Percentiles rank a stretch among this genome's conserved stretches.
phyloP scores from a whole-genome alignment of 2,113 vertebrate species.

The Tachycineta bicolor region DNA sequence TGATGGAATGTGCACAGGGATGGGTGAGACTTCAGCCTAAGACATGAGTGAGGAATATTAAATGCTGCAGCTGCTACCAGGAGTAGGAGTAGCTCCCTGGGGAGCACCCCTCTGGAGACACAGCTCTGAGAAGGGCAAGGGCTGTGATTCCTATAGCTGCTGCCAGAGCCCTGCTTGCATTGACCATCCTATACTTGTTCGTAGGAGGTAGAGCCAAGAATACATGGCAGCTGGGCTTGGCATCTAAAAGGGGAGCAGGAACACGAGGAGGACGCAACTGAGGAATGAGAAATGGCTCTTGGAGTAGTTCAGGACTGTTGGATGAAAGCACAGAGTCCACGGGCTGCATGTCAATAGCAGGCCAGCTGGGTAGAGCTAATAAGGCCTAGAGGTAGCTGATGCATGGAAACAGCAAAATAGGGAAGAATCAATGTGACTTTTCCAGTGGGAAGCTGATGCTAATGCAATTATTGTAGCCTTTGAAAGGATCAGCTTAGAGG shows the following conservation, averaged over 20 bases:
- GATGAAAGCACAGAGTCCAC: neutral
- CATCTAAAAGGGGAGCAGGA: neutral
- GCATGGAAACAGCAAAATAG: neutral
- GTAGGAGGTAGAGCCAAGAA: neutral
- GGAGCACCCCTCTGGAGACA: neutral
- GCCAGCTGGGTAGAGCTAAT: neutral
- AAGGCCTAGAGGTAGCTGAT: neutral
- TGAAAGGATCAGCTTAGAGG: neutral
- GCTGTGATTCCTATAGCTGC: neutral
- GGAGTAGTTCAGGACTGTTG: neutral
- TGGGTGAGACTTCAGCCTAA: neutral
- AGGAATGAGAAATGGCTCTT: neutral
- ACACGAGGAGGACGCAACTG: neutral
- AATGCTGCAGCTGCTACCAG: neutral
- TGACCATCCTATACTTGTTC: accelerated
- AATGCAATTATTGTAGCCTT: neutral
- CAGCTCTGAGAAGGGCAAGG: neutral
- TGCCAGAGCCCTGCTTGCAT: neutral
- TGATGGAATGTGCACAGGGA: accelerated
- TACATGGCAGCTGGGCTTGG: neutral
- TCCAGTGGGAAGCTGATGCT: neutral
- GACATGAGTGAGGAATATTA: neutral
- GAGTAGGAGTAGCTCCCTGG: neutral
- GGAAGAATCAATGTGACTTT: neutral
- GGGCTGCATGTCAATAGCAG: neutral